Evolutionary conservation across 2,888 invertebrate species (phyloP).

Genomic region (Dryococelus australis): DNA sequence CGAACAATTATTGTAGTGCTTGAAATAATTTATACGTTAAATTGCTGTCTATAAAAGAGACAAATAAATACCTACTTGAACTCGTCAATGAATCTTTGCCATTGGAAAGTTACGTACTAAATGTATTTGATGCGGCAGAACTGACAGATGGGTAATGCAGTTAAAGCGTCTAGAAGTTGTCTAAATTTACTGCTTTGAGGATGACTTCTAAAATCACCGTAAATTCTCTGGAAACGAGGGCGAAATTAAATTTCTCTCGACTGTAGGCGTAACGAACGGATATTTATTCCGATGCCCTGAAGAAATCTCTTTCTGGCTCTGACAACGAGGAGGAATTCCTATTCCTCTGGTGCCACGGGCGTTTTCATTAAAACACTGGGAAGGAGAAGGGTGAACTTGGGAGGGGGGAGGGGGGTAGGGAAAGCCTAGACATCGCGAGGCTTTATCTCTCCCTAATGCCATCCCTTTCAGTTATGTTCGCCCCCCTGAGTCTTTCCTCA

Average conservation of each 20-base stretch:
- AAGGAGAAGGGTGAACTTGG: not conserved
- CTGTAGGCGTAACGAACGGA: slow-evolving; percentile 2
- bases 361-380: not conserved
- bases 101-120: too few relatives aligned
- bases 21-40: too few relatives aligned
- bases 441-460: not conserved
- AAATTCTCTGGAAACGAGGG: not conserved
- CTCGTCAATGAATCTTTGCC: too few relatives aligned
- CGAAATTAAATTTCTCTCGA: not conserved
- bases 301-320: not conserved
- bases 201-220: not conserved
- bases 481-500: not conserved
- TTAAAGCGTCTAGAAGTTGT: not conserved
- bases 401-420: not conserved
- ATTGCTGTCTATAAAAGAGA: too few relatives aligned
- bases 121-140: not conserved
- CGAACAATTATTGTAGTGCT: too few relatives aligned
- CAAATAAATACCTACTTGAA: too few relatives aligned
- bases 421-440: not conserved
- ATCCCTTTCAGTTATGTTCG: slow-evolving; percentile 6
- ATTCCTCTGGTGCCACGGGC: not conserved
- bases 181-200: not conserved
- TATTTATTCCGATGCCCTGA: slow-evolving; percentile 6
- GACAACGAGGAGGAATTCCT: not conserved
- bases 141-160: not conserved